Base-by-base conservation (phyloP, 2,888 invertebrate species). In the Drosophila siamana region DNA sequence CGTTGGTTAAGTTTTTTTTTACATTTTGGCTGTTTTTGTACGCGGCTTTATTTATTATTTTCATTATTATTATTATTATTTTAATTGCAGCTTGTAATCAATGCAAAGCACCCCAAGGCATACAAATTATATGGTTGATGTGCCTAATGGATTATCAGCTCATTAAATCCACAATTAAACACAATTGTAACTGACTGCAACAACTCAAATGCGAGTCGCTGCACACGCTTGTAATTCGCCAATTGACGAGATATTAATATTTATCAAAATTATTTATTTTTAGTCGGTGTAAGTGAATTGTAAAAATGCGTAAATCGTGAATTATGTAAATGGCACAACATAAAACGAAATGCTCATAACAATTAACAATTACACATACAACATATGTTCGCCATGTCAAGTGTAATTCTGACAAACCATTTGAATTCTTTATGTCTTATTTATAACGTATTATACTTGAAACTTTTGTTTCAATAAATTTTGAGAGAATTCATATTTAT, bases 41-140 rank as follows among this genome's bases (percentile, higher is more conserved):
- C 15, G 57, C 51, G 52, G 43, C n/a, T 30, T 65, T 69, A 68
- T 76, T 74, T 83, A 74, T 73, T 88, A 83, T 84, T 84, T 77
- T 86, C 77, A 80, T 88, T 81, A 78, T 64, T 61, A 3, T 64
- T 61, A 3, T 19, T 19, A 19, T 80, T 80, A 69, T 74, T 82
- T 86, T 74, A 80, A 73, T 87, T 79, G 61, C 65, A 30, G 13
- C 9, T 40, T 63, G 68, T 81, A 70, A 78, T 78, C 78, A 74
- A 78, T 81, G 74, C 82, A 70, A 81, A 62, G 48, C 51, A 33
- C 43, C 72, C 60, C 60, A 19, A 57, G 67, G 66, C 77, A 54
- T 62, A 52, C 55, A 56, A 74, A 69, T 74, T 52, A 74, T 65
- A 69, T 56, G 69, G 13, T 28, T 86, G 64, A 62, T 48, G 63